These are phyloP conservation scores for Eremobia ochroleuca DNA, from an alignment of 2,888 invertebrate genomes.

Conservation along the genomic window DNA sequence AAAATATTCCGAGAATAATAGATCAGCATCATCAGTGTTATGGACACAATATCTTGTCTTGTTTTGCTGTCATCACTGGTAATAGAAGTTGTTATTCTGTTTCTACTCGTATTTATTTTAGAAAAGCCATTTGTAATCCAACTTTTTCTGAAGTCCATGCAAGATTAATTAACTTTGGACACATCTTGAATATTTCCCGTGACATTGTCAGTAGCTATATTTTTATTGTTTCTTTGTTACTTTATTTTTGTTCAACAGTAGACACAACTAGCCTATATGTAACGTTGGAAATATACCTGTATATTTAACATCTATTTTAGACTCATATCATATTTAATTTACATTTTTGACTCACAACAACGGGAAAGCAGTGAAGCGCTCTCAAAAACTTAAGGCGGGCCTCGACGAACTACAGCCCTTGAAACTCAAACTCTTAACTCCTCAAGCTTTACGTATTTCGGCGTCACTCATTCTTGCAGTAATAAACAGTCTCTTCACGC, in stretches of 20 bases:
- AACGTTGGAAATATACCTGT: not conserved
- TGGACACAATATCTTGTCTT: not conserved
- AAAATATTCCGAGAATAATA: not conserved
- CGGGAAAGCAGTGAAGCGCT: conserved; percentile 27
- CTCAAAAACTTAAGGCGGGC: conserved; percentile 39
- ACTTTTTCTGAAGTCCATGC: not conserved
- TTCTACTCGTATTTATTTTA: not conserved
- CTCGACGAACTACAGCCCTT: conserved; percentile 36
- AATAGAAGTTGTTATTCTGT: not conserved
- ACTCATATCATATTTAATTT: not conserved
- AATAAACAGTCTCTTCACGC: conserved; percentile 38
- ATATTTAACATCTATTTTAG: not conserved
- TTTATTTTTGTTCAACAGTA: not conserved
- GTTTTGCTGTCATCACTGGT: not conserved
- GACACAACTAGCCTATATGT: not conserved
- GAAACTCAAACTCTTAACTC: conserved; percentile 41
- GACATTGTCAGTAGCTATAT: not conserved
- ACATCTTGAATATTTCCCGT: conserved; percentile 34
- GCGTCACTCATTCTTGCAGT: conserved; percentile 49
- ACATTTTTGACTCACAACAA: conserved; percentile 18
- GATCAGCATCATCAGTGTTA: not conserved
- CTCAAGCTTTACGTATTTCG: conserved; percentile 41
- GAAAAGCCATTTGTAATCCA: not conserved
- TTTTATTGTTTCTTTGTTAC: not conserved
- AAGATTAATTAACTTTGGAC: conserved; percentile 8